A percentile compares a stretch with the other conserved stretches of the same genome.
These are phyloP conservation scores for Athripsodes cinereus DNA, from an alignment of 2,888 invertebrate species.

Conservation along the genomic window DNA sequence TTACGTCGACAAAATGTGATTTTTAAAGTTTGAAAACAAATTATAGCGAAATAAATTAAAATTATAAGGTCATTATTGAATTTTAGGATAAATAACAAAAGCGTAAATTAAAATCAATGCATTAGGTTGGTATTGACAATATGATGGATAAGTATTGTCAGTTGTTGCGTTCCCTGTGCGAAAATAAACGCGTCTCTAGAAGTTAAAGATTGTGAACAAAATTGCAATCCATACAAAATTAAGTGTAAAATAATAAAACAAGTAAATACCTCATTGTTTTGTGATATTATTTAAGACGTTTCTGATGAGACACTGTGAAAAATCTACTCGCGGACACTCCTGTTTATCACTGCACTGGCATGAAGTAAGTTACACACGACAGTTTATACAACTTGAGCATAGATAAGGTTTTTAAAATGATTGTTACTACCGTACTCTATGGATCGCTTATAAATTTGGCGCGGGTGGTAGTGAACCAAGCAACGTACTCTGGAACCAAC, in stretches of 20 bases:
- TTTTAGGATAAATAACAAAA: not conserved
- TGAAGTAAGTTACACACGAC: constrained; percentile 7
- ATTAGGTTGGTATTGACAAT: constrained; percentile 20
- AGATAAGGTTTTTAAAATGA: too few relatives aligned
- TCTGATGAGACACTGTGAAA: not conserved
- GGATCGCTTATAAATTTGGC: too few relatives aligned
- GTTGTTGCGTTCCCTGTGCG: not conserved
- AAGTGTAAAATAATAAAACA: not conserved
- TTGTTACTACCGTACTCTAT: too few relatives aligned
- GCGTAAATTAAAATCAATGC: not conserved
- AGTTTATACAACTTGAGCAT: too few relatives aligned
- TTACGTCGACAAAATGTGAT: too few relatives aligned
- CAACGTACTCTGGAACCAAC: too few relatives aligned
- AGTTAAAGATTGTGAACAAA: not conserved
- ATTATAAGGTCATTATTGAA: too few relatives aligned
- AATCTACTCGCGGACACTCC: not conserved
- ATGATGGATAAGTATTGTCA: constrained; percentile 11
- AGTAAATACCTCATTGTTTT: constrained; percentile 14
- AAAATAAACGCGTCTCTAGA: not conserved
- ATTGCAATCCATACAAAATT: not conserved
- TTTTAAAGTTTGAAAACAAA: too few relatives aligned
- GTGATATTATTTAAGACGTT: not conserved
- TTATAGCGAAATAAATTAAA: too few relatives aligned
- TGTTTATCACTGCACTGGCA: not conserved
- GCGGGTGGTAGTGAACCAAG: too few relatives aligned